A percentile compares a stretch with the other conserved stretches of the same genome.
Conservation (phyloP, 2,888 invertebrate genomes). For the Pemphredon lugubris region DNA sequence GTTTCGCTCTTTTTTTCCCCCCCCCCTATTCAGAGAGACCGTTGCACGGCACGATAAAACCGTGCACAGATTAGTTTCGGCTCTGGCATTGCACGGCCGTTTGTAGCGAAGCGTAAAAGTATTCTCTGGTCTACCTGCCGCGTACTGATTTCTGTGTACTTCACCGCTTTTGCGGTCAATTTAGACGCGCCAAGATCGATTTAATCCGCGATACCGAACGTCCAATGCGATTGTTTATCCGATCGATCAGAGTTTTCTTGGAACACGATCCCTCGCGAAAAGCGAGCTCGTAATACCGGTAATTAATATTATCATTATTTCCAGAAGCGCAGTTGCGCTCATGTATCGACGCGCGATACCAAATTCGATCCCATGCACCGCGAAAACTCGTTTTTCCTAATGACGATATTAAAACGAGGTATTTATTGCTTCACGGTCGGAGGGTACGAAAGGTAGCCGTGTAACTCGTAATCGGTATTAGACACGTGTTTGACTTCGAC, state of each 20-base stretch:
- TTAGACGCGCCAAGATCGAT: slow-evolving; percentile 5
- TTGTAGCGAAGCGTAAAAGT: slow-evolving; percentile 39
- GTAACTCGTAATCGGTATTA: slow-evolving; percentile 16
- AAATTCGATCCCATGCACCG: too few relatives aligned
- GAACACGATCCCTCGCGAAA: too few relatives aligned
- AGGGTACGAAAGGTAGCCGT: neutral
- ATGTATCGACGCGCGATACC: too few relatives aligned
- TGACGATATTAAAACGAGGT: neutral
- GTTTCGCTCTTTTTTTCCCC: too few relatives aligned
- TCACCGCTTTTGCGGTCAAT: slow-evolving; percentile 7
- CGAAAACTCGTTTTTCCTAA: too few relatives aligned
- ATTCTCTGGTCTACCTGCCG: slow-evolving; percentile 23
- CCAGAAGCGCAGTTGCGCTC: too few relatives aligned
- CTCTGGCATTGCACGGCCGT: slow-evolving; percentile 24
- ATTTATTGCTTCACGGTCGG: neutral
- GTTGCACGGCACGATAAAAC: slow-evolving; percentile 38
- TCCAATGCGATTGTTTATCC: neutral
- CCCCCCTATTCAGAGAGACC: slow-evolving; percentile 50
- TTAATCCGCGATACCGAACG: neutral
- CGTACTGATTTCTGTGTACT: neutral
- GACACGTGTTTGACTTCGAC: slow-evolving; percentile 7
- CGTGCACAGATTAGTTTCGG: slow-evolving; percentile 50
- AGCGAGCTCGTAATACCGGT: too few relatives aligned
- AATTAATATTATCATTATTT: too few relatives aligned
- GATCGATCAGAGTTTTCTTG: too few relatives aligned